Percentiles rank a stretch among this genome's conserved stretches.
These are phyloP conservation scores for Coenobita brevimanus DNA, from an alignment of 1,140 invertebrate species.

Conservation along the genomic window DNA sequence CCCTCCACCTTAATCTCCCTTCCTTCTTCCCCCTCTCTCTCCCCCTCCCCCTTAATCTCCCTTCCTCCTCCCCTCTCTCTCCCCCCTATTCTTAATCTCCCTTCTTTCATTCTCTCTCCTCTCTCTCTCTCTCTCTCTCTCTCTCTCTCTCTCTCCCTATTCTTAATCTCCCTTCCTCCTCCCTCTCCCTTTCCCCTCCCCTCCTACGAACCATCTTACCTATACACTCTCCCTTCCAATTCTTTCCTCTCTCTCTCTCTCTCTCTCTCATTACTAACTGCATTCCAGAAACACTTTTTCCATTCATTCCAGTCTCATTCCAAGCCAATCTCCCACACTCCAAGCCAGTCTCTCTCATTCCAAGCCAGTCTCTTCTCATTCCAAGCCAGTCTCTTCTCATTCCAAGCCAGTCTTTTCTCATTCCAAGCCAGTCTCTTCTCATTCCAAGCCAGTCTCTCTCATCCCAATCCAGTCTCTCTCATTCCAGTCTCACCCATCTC, in stretches of 20 bases:
- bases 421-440: no score
- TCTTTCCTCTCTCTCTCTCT: not conserved
- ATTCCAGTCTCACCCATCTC: no score
- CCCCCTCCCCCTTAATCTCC: not conserved
- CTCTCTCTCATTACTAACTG: not conserved
- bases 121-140: not conserved
- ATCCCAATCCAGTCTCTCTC: no score
- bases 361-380: no score
- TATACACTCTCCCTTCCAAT: no score
- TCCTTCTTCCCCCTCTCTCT: conserved; percentile 5
- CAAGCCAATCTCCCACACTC: no score
- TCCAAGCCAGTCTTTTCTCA: no score
- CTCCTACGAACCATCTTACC: not conserved
- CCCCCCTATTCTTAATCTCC: not conserved
- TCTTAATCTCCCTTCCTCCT: not conserved
- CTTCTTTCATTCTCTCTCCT: not conserved
- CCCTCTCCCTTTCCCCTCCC: not conserved
- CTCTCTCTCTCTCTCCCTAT: not conserved
- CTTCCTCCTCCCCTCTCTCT: not conserved
- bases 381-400: no score
- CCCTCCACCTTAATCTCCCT: not conserved
- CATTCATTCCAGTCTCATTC: no score
- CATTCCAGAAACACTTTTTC: no score
- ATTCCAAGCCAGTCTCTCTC: no score
- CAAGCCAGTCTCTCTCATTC: no score